A percentile compares a stretch with the other conserved stretches of the same genome.
Conservation (phyloP, 1,140 invertebrate species). For the Aphis gossypii region DNA sequence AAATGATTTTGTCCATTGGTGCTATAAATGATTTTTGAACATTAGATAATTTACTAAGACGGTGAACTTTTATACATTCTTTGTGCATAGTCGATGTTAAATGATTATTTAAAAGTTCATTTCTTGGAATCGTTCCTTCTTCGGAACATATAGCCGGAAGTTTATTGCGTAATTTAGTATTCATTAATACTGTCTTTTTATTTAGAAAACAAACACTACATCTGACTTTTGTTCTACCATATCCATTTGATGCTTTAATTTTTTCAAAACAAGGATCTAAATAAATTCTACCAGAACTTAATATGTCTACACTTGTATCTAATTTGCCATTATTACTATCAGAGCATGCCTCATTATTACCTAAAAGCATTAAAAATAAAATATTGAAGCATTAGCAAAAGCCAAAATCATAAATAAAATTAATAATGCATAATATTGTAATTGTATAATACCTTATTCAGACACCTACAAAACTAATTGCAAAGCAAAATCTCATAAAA, state of each 20-base stretch:
- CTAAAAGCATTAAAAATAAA: too few species aligned
- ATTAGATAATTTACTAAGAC: background rate
- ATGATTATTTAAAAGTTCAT: background rate
- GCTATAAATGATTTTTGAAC: background rate
- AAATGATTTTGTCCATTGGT: background rate
- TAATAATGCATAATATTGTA: too few species aligned
- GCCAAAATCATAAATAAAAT: too few species aligned
- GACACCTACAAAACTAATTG: too few species aligned
- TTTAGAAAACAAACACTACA: conserved; percentile 1
- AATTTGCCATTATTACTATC: too few species aligned
- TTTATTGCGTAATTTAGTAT: background rate
- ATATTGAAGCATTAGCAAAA: too few species aligned
- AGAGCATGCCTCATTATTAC: too few species aligned
- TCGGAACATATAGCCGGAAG: background rate
- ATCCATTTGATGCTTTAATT: background rate
- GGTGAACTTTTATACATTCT: background rate
- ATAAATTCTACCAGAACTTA: background rate
- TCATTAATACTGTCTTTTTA: conserved; percentile 11
- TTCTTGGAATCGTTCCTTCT: background rate
- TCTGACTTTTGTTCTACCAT: background rate
- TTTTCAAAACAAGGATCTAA: background rate
- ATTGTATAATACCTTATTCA: too few species aligned
- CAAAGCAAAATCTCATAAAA: too few species aligned
- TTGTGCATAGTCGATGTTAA: background rate
- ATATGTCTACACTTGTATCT: too few species aligned